A percentile compares a stretch with the other conserved stretches of the same genome.
Conservation (phyloP, 2,888 invertebrate species). For the Ethmia dodecea region DNA sequence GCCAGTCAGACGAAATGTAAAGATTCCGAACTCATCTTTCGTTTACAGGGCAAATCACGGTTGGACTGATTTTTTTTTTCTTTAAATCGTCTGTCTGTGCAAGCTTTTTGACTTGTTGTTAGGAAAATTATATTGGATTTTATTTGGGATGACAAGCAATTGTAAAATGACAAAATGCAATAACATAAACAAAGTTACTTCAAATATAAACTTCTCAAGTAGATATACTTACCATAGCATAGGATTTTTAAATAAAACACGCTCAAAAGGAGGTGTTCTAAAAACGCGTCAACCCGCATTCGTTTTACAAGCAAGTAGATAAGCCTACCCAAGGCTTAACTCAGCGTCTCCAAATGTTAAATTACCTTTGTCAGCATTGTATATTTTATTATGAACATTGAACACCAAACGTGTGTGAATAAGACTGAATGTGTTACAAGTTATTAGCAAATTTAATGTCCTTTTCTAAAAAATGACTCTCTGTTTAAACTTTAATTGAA, state of each 20-base stretch:
- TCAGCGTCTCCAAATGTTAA: slow-evolving; percentile 28
- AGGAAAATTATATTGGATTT: too few species aligned
- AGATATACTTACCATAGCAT: too few species aligned
- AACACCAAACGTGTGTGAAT: background rate
- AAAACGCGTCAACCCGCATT: slow-evolving; percentile 29
- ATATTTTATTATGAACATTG: too few species aligned
- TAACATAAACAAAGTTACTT: too few species aligned
- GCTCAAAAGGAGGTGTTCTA: background rate
- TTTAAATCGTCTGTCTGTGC: slow-evolving; percentile 21
- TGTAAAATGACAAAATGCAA: too few species aligned
- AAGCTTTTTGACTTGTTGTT: too few species aligned
- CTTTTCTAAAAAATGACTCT: too few species aligned
- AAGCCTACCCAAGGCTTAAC: slow-evolving; percentile 27
- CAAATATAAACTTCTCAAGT: slow-evolving; percentile 10
- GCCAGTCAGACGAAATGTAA: slow-evolving; percentile 32
- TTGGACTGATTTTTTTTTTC: slow-evolving; percentile 21
- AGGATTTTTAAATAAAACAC: background rate
- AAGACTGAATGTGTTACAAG: too few species aligned
- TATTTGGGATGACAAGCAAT: too few species aligned
- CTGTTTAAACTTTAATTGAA: too few species aligned
- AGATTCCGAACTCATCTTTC: slow-evolving; percentile 23
- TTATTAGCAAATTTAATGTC: too few species aligned
- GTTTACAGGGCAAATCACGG: slow-evolving; percentile 16
- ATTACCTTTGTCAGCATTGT: slow-evolving; percentile 34
- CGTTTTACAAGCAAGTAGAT: slow-evolving; percentile 29